Evolutionary conservation across 2,797 vertebrate genomes (phyloP).

Genomic region (Thamnophis elegans): DNA sequence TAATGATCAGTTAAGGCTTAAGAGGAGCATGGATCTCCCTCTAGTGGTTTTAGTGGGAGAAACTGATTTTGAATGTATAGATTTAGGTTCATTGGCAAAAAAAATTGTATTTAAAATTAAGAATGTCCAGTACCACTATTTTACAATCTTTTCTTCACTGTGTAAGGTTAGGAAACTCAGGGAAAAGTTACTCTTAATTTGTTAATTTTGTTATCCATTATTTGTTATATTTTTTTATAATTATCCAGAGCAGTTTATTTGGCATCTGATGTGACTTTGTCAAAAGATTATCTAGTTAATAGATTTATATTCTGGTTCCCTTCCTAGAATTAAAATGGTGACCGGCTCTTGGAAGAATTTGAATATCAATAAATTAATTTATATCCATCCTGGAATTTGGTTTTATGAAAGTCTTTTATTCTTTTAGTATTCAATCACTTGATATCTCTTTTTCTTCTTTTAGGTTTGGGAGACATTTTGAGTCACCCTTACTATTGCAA

Average conservation of each 20-base stretch:
- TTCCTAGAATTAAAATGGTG: background rate
- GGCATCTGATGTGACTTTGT: background rate
- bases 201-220: background rate
- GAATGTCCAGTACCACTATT: background rate
- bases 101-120: background rate
- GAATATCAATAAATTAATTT: background rate
- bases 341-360: background rate
- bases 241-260: background rate
- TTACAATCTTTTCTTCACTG: background rate
- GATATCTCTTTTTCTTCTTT: background rate
- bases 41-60: background rate
- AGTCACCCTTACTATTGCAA: constrained; percentile 91
- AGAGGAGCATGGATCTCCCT: constrained; percentile 8
- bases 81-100: background rate
- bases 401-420: background rate
- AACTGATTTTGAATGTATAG: background rate
- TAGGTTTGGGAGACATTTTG: constrained; percentile 92
- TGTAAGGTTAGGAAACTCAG: background rate
- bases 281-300: background rate
- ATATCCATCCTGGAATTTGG: background rate
- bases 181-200: background rate
- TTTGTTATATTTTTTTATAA: background rate
- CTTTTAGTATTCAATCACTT: background rate
- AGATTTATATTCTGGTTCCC: background rate
- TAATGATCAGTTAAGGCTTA: background rate